phyloP scores from a whole-genome alignment of 2,113 vertebrate species.

The Paradoxurus hermaphroditus region DNA sequence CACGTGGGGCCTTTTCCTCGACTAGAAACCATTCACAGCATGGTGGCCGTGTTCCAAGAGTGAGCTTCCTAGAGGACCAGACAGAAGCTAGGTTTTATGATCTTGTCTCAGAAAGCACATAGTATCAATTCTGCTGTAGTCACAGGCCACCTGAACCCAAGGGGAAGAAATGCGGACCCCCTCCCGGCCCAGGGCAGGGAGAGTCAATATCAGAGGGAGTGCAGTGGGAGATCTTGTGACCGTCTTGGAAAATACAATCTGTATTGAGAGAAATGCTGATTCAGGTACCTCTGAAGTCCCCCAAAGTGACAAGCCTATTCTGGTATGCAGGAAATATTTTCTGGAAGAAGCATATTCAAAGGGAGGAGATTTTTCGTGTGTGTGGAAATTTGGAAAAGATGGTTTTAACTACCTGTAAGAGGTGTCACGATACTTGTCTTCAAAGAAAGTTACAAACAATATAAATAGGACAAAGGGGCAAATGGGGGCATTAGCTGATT shows the following conservation, averaged over 20 bases:
- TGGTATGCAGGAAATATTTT: not conserved
- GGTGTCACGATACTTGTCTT: not conserved
- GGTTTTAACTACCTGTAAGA: not conserved
- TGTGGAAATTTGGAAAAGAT: not conserved
- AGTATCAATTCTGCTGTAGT: not conserved
- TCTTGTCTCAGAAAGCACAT: not conserved
- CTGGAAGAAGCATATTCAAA: slow-evolving; percentile 8
- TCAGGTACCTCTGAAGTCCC: not conserved
- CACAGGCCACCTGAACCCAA: not conserved
- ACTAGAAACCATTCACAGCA: not conserved
- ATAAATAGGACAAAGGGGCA: not conserved
- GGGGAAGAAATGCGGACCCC: not conserved
- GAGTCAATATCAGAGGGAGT: not conserved
- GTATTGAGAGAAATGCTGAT: not conserved
- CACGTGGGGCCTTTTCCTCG: not conserved
- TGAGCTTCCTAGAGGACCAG: not conserved
- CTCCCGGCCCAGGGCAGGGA: rapidly evolving
- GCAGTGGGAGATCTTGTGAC: not conserved
- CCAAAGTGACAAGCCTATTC: not conserved
- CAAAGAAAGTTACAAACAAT: not conserved
- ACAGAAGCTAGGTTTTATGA: not conserved
- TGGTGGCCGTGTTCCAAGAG: not conserved
- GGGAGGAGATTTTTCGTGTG: not conserved
- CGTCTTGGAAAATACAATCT: not conserved
- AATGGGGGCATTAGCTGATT: not conserved